Conservation (phyloP, 2,113 vertebrate genomes). For the Hyaena hyaena region DNA sequence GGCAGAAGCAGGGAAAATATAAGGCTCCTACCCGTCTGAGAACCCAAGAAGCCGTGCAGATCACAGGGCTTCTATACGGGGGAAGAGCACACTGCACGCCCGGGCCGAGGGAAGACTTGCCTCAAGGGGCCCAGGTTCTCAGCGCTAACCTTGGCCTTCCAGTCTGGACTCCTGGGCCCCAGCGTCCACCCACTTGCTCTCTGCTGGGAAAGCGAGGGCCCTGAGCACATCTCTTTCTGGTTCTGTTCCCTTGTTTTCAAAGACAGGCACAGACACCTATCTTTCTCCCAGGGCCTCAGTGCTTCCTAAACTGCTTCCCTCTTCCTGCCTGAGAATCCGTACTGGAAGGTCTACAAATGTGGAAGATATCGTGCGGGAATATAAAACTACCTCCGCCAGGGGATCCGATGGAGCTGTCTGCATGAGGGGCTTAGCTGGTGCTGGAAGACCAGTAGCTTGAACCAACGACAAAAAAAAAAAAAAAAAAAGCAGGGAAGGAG, state of each 20-base stretch:
- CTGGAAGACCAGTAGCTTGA: conserved; percentile 35
- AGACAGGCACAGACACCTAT: conserved; percentile 15
- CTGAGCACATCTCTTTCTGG: not conserved
- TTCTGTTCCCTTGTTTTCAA: conserved; percentile 34
- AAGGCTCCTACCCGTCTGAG: not conserved
- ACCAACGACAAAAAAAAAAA: conserved; percentile 15
- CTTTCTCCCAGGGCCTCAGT: not conserved
- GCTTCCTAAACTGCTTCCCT: not conserved
- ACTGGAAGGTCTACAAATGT: not conserved
- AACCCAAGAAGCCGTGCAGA: not conserved
- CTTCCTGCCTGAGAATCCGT: not conserved
- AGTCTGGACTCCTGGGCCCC: not conserved
- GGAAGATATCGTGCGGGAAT: not conserved
- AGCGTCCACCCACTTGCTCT: not conserved
- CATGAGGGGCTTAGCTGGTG: conserved; percentile 8
- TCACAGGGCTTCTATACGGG: not conserved
- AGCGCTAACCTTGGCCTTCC: conserved; percentile 8
- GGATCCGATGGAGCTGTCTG: conserved; percentile 41
- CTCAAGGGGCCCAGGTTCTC: not conserved
- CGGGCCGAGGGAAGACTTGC: not conserved
- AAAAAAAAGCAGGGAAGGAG: conserved; percentile 32
- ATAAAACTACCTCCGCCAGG: conserved; percentile 20
- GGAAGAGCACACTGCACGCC: not conserved
- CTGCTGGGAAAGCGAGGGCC: not conserved
- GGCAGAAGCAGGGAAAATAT: not conserved